Evolutionary conservation across 2,113 vertebrate genomes (phyloP).

Genomic region (Anolis carolinensis): DNA sequence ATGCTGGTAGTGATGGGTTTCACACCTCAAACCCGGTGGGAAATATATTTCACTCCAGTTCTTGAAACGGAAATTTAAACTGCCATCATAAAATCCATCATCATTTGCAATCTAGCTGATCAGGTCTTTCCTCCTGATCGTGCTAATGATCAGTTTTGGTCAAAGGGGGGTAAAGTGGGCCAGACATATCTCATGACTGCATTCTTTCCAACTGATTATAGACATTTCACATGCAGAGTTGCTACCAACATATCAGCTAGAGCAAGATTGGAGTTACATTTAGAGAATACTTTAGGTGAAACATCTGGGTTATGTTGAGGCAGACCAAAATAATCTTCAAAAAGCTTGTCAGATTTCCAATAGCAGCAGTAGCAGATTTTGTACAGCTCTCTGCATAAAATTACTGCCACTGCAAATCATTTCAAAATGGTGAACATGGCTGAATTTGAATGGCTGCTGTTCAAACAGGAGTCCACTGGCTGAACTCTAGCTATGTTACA

Average conservation of each 20-base stretch:
- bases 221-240: neutral
- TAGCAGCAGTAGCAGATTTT: neutral
- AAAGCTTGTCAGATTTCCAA: neutral
- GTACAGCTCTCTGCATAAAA: no score
- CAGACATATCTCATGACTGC: neutral
- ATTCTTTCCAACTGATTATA: neutral
- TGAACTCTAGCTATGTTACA: neutral
- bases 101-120: neutral
- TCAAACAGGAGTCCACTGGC: neutral
- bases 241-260: neutral
- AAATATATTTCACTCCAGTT: neutral
- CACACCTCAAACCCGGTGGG: slow-evolving; percentile 15
- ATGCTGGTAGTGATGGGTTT: slow-evolving; percentile 32
- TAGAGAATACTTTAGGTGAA: neutral
- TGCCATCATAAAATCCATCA: neutral
- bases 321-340: neutral
- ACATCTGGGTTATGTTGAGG: neutral
- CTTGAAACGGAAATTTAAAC: neutral
- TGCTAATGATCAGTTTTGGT: neutral
- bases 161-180: no score
- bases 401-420: no score
- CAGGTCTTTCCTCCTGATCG: neutral
- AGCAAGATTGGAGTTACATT: neutral
- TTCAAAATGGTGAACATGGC: neutral
- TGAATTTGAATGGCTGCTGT: neutral